These are phyloP conservation scores for Drosophila baimaii DNA, from an alignment of 1,140 invertebrate species.

Conservation along the genomic window DNA sequence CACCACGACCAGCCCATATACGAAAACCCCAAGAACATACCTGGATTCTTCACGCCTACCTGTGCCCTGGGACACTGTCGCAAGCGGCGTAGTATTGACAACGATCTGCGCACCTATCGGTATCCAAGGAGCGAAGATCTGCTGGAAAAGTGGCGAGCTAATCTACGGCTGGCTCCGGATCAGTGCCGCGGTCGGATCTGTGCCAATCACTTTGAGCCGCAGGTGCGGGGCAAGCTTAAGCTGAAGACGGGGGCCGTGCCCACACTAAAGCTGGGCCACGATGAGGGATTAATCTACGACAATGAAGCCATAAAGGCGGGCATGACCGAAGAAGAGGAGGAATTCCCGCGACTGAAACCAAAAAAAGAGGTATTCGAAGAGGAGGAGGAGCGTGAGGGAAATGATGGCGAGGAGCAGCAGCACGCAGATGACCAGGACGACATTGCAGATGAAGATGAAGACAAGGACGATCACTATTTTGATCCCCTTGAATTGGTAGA, in stretches of 20 bases:
- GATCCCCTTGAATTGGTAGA: constrained; percentile 68
- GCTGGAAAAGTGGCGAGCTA: constrained; percentile 73
- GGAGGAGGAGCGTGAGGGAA: constrained; percentile 27
- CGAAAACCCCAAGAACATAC: constrained; percentile 79
- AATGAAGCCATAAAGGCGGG: constrained; percentile 68
- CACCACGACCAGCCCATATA: constrained; percentile 66
- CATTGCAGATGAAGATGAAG: constrained; percentile 44
- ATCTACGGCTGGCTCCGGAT: constrained; percentile 58
- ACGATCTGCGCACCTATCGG: constrained; percentile 71
- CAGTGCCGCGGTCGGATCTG: constrained; percentile 75
- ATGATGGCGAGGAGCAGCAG: constrained; percentile 13
- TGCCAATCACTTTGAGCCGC: constrained; percentile 72
- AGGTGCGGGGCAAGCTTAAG: constrained; percentile 74
- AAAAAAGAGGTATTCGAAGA: constrained; percentile 40
- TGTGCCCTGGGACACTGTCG: constrained; percentile 71
- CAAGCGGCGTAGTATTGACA: constrained; percentile 66
- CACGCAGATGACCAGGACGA: constrained; percentile 15
- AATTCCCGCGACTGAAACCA: constrained; percentile 12
- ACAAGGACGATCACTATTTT: constrained; percentile 54
- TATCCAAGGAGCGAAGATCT: constrained; percentile 70
- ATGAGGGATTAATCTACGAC: constrained; percentile 64
- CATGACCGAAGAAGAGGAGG: constrained; percentile 45
- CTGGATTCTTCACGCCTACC: constrained; percentile 71
- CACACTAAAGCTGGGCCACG: constrained; percentile 72
- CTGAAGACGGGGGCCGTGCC: constrained; percentile 74